Conservation (phyloP, 30 jellyfish, hydroid and myxozoan species). For the Pelagia noctiluca region DNA sequence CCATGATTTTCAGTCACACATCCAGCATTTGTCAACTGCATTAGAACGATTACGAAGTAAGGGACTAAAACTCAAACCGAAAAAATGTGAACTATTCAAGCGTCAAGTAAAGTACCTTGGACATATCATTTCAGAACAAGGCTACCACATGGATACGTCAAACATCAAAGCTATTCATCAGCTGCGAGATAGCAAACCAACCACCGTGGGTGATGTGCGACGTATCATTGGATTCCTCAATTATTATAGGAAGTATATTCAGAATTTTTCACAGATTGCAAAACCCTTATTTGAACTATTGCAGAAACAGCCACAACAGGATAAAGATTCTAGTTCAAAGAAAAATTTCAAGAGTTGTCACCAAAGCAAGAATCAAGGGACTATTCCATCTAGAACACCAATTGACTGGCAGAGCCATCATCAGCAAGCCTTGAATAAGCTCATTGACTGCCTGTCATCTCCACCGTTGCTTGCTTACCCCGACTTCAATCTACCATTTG, state of each 20-base stretch:
- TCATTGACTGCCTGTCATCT: constrained; percentile 48
- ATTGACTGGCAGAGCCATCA: constrained; percentile 52
- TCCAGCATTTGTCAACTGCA: neutral
- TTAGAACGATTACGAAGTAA: constrained; percentile 9
- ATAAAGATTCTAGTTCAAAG: neutral
- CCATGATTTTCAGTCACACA: constrained; percentile 12
- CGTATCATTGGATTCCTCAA: constrained; percentile 15
- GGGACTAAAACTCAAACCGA: constrained; percentile 23
- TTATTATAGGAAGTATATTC: constrained; percentile 26
- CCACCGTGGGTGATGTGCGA: constrained; percentile 38
- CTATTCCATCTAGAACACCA: constrained; percentile 30
- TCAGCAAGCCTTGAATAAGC: constrained; percentile 20
- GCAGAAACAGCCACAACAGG: constrained; percentile 31
- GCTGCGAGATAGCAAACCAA: constrained; percentile 35
- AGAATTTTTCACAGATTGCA: constrained; percentile 33
- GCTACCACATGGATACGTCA: constrained; percentile 38
- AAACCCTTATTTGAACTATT: constrained; percentile 27
- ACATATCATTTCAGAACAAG: constrained; percentile 17
- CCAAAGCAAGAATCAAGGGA: constrained; percentile 12
- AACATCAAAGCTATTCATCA: constrained; percentile 32
- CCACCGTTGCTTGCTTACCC: constrained; percentile 73
- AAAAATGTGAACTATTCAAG: constrained; percentile 14
- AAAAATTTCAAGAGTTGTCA: neutral
- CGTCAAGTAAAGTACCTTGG: constrained; percentile 44
- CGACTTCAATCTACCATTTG: constrained; percentile 50